phyloP scores from a whole-genome alignment of 2,113 vertebrate genomes.

The Mola mola region DNA sequence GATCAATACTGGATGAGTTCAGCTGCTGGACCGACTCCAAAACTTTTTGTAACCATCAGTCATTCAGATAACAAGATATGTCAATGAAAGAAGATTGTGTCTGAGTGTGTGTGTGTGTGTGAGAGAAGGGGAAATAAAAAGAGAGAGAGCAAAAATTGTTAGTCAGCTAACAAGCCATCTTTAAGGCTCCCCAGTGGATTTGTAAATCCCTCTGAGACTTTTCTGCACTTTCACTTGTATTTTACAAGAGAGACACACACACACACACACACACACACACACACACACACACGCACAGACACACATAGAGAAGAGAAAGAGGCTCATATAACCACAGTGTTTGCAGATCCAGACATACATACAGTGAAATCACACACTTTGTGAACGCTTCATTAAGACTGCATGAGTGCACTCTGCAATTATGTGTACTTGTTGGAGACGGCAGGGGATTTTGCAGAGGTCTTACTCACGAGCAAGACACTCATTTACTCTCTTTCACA shows the following conservation, averaged over 20 bases:
- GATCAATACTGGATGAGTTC: too few relatives aligned
- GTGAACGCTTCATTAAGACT: too few relatives aligned
- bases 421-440: conserved; percentile 3
- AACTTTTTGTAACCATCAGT: too few relatives aligned
- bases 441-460: background rate
- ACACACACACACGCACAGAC: conserved; percentile 5
- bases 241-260: background rate
- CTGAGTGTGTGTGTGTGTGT: conserved; percentile 14
- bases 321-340: background rate
- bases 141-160: conserved; percentile 35
- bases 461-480: conserved; percentile 2
- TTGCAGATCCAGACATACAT: too few relatives aligned
- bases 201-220: conserved; percentile 52
- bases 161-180: conserved; percentile 60
- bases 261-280: conserved; percentile 4
- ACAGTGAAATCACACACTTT: background rate
- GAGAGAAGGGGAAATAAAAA: background rate
- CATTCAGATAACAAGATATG: background rate
- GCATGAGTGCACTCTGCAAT: too few relatives aligned
- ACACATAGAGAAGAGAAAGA: background rate
- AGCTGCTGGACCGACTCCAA: too few relatives aligned
- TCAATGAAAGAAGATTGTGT: background rate
- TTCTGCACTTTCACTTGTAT: conserved; percentile 45
- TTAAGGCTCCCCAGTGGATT: conserved; percentile 58
- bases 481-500: background rate